A percentile compares a stretch with the other conserved stretches of the same genome.
Evolutionary conservation across 2,797 vertebrate genomes (phyloP).

Genomic region (Falco cherrug): DNA sequence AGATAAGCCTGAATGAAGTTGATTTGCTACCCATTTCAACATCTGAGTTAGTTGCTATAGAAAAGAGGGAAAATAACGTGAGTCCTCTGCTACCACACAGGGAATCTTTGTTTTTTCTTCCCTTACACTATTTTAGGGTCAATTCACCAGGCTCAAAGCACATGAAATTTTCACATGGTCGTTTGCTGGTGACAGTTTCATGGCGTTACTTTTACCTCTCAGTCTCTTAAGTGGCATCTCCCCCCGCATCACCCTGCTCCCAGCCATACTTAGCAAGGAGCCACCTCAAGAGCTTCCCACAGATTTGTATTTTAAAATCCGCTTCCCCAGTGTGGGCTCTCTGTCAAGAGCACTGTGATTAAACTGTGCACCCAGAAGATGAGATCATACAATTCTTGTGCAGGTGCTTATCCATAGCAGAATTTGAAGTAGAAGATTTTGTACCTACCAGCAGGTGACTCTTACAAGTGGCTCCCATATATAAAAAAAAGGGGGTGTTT

Average conservation of each 20-base stretch:
- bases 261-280: slow-evolving; percentile 38
- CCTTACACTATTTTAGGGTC: background rate
- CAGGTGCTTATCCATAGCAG: slow-evolving; percentile 1
- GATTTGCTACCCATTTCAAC: background rate
- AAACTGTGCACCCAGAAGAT: slow-evolving; percentile 56
- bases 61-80: fast-evolving
- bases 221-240: background rate
- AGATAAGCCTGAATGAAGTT: background rate
- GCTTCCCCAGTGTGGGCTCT: slow-evolving; percentile 43
- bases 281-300: slow-evolving; percentile 58
- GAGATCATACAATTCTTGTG: slow-evolving; percentile 37
- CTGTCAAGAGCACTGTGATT: slow-evolving; percentile 42
- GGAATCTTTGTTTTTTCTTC: slow-evolving; percentile 21
- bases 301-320: slow-evolving; percentile 60
- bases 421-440: slow-evolving; percentile 13
- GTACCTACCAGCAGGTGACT: background rate
- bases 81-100: background rate
- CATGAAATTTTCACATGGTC: background rate
- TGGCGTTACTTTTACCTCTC: background rate
- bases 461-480: background rate
- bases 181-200: background rate
- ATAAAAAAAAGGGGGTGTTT: background rate
- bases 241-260: background rate
- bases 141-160: background rate
- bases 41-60: background rate